Conservation (phyloP, 2,888 invertebrate genomes). For the Zonitis immaculata region DNA sequence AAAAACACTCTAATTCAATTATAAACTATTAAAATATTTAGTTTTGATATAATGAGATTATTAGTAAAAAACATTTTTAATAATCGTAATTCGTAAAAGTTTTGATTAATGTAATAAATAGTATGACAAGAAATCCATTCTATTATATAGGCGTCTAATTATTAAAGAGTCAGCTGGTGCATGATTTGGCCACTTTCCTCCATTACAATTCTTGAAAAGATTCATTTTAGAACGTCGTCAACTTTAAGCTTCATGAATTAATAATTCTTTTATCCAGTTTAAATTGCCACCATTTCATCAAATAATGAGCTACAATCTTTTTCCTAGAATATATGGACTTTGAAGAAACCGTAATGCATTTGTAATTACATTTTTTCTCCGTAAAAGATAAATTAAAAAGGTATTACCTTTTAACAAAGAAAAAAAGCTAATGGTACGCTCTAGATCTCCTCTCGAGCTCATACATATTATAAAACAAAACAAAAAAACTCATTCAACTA, state of each 20-base stretch:
- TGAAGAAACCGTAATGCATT: neutral
- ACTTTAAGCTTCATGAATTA: conserved; percentile 24
- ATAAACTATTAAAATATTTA: neutral
- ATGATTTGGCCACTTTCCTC: conserved; percentile 21
- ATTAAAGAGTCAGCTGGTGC: conserved; percentile 19
- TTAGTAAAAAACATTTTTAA: too few relatives aligned
- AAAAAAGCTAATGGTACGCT: too few relatives aligned
- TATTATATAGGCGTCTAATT: conserved; percentile 18
- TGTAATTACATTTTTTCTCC: neutral
- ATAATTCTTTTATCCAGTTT: conserved; percentile 27
- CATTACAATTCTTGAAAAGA: conserved; percentile 22
- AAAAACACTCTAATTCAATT: neutral
- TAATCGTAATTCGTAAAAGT: neutral
- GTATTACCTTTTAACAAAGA: too few relatives aligned
- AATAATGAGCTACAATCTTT: conserved; percentile 12
- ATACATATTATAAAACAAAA: too few relatives aligned
- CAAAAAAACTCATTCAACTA: neutral
- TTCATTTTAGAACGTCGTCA: conserved; percentile 14
- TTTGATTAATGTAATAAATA: conserved; percentile 10
- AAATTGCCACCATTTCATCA: conserved; percentile 24
- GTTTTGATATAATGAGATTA: too few relatives aligned
- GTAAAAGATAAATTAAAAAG: too few relatives aligned
- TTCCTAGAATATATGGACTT: neutral
- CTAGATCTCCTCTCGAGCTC: too few relatives aligned
- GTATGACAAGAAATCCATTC: conserved; percentile 2